Conservation (phyloP, 2,113 vertebrate species). For the Tragelaphus buxtoni region DNA sequence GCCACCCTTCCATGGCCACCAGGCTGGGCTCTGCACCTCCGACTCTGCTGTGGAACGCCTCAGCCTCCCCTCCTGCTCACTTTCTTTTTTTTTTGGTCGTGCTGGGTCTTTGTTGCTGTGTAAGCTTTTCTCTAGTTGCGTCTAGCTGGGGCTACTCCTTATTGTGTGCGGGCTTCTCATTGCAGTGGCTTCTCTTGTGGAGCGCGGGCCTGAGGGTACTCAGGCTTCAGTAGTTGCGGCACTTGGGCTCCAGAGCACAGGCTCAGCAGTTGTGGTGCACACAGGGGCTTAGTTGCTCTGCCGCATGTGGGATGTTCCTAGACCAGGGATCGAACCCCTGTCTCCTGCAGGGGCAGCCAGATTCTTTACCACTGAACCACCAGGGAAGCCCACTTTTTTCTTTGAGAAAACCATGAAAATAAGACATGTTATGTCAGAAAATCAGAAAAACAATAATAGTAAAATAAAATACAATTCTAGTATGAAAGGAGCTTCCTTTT, state of each 20-base stretch:
- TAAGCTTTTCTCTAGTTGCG: background rate
- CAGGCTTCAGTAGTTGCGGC: background rate
- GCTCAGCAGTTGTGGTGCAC: background rate
- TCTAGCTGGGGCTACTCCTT: background rate
- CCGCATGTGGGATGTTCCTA: background rate
- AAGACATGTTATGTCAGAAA: background rate
- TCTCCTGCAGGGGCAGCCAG: background rate
- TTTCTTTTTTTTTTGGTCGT: background rate
- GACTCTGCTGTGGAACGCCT: background rate
- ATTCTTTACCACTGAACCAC: background rate
- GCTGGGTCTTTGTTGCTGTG: background rate
- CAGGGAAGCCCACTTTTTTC: background rate
- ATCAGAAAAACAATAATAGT: background rate
- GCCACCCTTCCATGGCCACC: background rate
- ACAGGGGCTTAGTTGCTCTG: background rate
- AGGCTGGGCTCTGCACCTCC: background rate
- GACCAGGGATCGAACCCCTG: background rate
- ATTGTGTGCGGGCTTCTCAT: fast-evolving
- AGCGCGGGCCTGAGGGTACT: background rate
- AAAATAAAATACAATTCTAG: background rate
- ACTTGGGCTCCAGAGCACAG: background rate
- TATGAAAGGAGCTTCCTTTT: background rate
- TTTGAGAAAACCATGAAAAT: background rate
- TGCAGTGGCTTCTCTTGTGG: background rate
- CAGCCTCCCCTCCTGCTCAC: background rate